Conservation (phyloP, 2,888 invertebrate species). For the Laothoe populi region DNA sequence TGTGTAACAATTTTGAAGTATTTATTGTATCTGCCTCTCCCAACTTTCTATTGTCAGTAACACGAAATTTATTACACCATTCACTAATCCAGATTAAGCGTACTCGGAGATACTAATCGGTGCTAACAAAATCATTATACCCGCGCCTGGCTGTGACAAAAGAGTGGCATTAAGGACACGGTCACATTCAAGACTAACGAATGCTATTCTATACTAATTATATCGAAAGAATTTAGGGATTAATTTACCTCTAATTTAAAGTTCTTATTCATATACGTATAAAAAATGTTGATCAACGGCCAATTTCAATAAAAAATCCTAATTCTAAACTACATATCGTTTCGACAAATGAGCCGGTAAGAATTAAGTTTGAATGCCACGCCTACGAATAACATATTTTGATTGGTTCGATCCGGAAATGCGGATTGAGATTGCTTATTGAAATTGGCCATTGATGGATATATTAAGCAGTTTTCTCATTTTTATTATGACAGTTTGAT, state of each 20-base stretch:
- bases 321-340: too few species aligned
- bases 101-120: constrained; percentile 52
- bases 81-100: constrained; percentile 48
- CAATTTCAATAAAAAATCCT: too few species aligned
- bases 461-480: too few species aligned
- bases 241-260: not conserved
- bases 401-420: too few species aligned
- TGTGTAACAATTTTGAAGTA: constrained; percentile 17
- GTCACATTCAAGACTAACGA: constrained; percentile 8
- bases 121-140: constrained; percentile 58
- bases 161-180: constrained; percentile 30
- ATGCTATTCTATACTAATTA: not conserved
- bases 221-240: not conserved
- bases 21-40: constrained; percentile 24
- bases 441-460: too few species aligned
- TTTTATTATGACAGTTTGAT: too few species aligned
- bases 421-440: too few species aligned
- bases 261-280: not conserved
- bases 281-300: too few species aligned
- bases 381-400: too few species aligned
- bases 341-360: too few species aligned
- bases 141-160: constrained; percentile 40
- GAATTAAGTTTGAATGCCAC: too few species aligned
- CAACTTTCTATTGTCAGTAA: constrained; percentile 42
- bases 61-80: constrained; percentile 41